Conservation (phyloP, 2,888 invertebrate genomes). For the Allygus modestus region DNA sequence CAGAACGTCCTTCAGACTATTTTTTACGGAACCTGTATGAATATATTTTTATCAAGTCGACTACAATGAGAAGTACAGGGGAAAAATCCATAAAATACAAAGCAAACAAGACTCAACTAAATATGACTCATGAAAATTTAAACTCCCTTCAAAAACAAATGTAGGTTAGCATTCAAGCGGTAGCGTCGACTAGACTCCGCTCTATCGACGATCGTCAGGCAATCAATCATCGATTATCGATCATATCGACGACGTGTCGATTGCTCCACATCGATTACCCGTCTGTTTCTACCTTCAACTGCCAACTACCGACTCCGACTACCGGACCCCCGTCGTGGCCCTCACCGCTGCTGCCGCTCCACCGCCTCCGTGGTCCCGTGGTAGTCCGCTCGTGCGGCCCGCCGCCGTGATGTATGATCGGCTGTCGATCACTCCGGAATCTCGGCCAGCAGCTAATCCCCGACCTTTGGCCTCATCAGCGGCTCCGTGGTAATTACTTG, state of each 20-base stretch:
- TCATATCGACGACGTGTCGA: slow-evolving; percentile 21
- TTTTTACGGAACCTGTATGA: no score
- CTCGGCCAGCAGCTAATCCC: slow-evolving; percentile 1
- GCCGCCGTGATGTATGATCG: slow-evolving; percentile 14
- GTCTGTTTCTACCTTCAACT: no score
- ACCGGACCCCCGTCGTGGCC: not conserved
- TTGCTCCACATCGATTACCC: slow-evolving; percentile 5
- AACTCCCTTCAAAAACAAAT: no score
- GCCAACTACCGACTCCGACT: not conserved
- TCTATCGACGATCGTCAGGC: not conserved
- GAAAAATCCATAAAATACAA: no score
- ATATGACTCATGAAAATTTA: no score
- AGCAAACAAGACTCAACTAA: no score
- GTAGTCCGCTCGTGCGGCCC: not conserved
- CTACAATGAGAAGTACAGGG: no score
- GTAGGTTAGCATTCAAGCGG: no score
- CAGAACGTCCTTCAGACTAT: no score
- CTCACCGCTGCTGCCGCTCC: not conserved
- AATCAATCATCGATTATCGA: slow-evolving; percentile 29
- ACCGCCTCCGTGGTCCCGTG: not conserved
- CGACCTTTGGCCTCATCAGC: slow-evolving; percentile 37
- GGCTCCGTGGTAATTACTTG: slow-evolving; percentile 10
- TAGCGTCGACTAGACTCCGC: no score
- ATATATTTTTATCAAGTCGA: no score
- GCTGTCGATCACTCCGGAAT: slow-evolving; percentile 10